Conservation (phyloP, 1,140 invertebrate species). For the Zaprionus davidi region DNA sequence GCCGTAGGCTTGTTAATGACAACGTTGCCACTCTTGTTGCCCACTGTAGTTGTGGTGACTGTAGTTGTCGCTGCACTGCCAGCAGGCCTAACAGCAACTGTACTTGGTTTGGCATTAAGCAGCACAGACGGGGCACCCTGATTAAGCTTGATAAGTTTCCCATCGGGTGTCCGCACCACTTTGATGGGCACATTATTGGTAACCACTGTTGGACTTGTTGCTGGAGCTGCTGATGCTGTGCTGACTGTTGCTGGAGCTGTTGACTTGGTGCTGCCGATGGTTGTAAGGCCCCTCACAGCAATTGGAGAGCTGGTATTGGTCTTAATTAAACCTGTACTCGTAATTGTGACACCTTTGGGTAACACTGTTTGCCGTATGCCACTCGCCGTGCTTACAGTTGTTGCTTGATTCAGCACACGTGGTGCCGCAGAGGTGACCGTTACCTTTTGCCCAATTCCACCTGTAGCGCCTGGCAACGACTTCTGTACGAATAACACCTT, state of each 20-base stretch:
- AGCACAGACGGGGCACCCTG: constrained; percentile 47
- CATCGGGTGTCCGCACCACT: constrained; percentile 69
- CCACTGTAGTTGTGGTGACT: neutral
- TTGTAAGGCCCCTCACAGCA: constrained; percentile 55
- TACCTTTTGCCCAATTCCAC: constrained; percentile 11
- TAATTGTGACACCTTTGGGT: constrained; percentile 49
- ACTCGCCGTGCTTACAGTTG: constrained; percentile 10
- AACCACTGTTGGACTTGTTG: constrained; percentile 1
- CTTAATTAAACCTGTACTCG: constrained; percentile 54
- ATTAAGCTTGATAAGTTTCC: constrained; percentile 67
- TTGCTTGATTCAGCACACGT: constrained; percentile 17
- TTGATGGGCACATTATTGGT: constrained; percentile 56
- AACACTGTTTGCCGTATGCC: constrained; percentile 58
- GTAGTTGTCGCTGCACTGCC: constrained; percentile 10
- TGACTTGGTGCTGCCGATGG: constrained; percentile 13
- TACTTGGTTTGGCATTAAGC: constrained; percentile 49
- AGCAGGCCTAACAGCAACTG: neutral
- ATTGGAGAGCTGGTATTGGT: constrained; percentile 24
- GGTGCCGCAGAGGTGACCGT: neutral
- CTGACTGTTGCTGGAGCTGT: neutral
- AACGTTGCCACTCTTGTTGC: constrained; percentile 24
- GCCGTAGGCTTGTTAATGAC: constrained; percentile 38
- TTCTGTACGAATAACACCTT: constrained; percentile 62
- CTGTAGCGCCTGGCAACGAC: constrained; percentile 12
- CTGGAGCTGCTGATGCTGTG: neutral